These are phyloP conservation scores for Xyliphius kryptos DNA, from an alignment of 2,113 vertebrate species.

Conservation along the genomic window DNA sequence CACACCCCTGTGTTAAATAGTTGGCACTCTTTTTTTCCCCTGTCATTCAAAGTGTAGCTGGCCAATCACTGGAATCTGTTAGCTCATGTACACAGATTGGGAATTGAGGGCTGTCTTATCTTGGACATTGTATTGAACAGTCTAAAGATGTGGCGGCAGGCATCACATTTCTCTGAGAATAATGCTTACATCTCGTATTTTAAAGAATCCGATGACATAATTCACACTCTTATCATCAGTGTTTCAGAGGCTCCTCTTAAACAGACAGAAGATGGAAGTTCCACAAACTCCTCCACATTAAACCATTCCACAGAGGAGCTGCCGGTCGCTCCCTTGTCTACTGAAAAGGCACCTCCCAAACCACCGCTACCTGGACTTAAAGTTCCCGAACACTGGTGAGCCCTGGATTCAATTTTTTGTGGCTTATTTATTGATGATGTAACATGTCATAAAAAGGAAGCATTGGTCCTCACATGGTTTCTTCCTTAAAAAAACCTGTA, in stretches of 20 bases:
- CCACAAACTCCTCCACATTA: slow-evolving; percentile 63
- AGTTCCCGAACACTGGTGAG: slow-evolving; percentile 74
- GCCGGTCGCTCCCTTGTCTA: slow-evolving; percentile 54
- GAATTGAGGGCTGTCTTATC: too few relatives aligned
- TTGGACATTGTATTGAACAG: too few relatives aligned
- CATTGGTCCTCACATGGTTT: too few relatives aligned
- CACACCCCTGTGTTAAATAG: too few relatives aligned
- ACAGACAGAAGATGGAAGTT: slow-evolving; percentile 72
- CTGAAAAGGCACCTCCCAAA: slow-evolving; percentile 78
- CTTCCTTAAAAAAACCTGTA: too few relatives aligned
- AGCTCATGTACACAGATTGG: too few relatives aligned
- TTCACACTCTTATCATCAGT: slow-evolving; percentile 53
- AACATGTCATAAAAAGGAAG: too few relatives aligned
- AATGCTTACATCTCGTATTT: neutral
- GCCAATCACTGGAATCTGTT: too few relatives aligned
- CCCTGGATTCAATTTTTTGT: neutral
- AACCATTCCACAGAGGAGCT: slow-evolving; percentile 55
- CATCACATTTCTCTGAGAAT: neutral
- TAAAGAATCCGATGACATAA: neutral
- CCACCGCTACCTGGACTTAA: slow-evolving; percentile 80
- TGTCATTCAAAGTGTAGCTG: too few relatives aligned
- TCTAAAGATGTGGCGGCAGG: too few relatives aligned
- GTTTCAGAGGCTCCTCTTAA: slow-evolving; percentile 70
- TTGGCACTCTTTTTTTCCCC: too few relatives aligned
- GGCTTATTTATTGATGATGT: neutral